Evolutionary conservation across 2,113 vertebrate genomes (phyloP), one percentile per base, ranked within the genome.

Genomic region (Mohoua ochrocephala): DNA sequence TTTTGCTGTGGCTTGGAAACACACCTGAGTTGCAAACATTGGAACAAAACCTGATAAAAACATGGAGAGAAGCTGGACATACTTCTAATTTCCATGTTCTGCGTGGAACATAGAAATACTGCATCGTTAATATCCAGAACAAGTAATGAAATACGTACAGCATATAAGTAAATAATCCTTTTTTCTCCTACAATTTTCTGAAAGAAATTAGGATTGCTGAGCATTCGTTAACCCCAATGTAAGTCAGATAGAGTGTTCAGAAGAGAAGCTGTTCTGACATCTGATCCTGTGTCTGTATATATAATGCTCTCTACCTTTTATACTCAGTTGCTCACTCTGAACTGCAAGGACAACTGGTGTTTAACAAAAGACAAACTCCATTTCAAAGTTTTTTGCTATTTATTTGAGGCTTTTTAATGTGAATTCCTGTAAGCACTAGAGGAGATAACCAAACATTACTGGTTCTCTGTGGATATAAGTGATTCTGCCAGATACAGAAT

Each of bases 401-500:
- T 87, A 84, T 53, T 60, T 79, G 44, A 14, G 1, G 2, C 39
- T 89, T 93, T 93, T 79, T 93, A 8, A 61, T 12, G 3, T 56
- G 45, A 86, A 63, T 91, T 87, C 24, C 41, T 59, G 53, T 80
- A 93, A 90, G 73, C 56, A 75, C 28, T 73, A 64, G 31, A 90
- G n/a, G 65, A 95, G 64, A 49, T 64, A 95, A 77, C 33, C 78
- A 96, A 93, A 81, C 56, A 84, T 89, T 75, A 79, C 15, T 42
- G 27, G 22, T 53, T 96, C 67, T 87, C 84, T 50, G 57, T 60
- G 56, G 56, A 84, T 56, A 10, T 30, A 77, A 92, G 65, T 57
- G 50, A 85, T 84, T 75, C 85, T 92, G 30, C 61, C 31, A 93
- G 80, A 75, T 35, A 65, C 0, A 8, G 59, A 85, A 87, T 84